Evolutionary conservation across 2,797 vertebrate species (phyloP), one percentile per base, ranked within the genome.

Genomic region (Pseudochirops cupreus): DNA sequence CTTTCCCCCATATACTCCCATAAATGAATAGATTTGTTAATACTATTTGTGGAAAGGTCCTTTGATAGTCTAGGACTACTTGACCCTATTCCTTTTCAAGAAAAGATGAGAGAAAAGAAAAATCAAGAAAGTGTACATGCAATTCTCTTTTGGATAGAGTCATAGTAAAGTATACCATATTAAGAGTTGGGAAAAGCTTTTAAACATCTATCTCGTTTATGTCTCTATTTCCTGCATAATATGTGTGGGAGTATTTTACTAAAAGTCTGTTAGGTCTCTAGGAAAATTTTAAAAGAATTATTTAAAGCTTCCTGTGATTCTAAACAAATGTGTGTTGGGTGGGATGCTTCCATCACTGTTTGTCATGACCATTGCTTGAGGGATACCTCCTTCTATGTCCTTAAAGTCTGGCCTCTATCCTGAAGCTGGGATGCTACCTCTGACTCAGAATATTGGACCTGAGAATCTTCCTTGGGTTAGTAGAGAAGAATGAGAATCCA

Each of bases 401-500:
- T 21, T 91, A 39, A 58, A 93, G 58, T 92, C 10, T 55, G 90
- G 29, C 90, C 21, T 18, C 29, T 28, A 91, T 55, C 52, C 90
- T 89, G 16, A 50, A 93, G 39, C 28, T 57, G 28, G 4, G 24
- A n/a, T 82, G 55, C 39, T 39, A 93, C 67, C 74, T 87, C 28
- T 90, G 13, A 46, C 33, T 29, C 5, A 92, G 54, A 96, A 33
- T 46, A 90, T 87, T 39, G 54, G 50, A 50, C 52, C 54, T n/a
- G 39, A 74, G 57, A 92, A 24, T 52, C 92, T 96, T 59, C 29
- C 56, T 50, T 26, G 29, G 57, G 29, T 33, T 92, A 94, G n/a
- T 39, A 91, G 5, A 55, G 13, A 54, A 31, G 46, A n/a, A 91
- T 53, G 3, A 91, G 13, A 91, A 54, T 14, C 29, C 5, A 55